Conservation (phyloP, 2,113 vertebrate genomes). For the Nothobranchius kuhntae region DNA sequence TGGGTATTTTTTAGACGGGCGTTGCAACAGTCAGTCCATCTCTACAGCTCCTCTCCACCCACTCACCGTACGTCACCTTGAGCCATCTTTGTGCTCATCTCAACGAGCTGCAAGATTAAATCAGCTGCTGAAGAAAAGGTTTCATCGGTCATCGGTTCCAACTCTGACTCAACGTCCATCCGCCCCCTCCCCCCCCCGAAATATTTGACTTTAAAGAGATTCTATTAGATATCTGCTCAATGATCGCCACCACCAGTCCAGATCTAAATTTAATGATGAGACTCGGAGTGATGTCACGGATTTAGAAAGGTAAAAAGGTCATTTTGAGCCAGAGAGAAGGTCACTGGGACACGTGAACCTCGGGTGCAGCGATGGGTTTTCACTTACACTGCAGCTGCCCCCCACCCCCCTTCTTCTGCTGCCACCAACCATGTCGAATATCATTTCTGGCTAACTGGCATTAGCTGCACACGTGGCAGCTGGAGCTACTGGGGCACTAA, state of each 20-base stretch:
- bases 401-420: not conserved
- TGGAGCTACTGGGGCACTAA: constrained; percentile 61
- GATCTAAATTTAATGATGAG: constrained; percentile 42
- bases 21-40: constrained; percentile 5
- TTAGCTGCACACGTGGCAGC: constrained; percentile 61
- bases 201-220: not conserved
- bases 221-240: too few species aligned
- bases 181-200: too few species aligned
- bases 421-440: constrained; percentile 40
- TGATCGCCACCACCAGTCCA: constrained; percentile 7
- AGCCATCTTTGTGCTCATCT: constrained; percentile 50
- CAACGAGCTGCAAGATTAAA: constrained; percentile 34
- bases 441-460: constrained; percentile 51
- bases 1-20: not conserved
- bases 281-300: constrained; percentile 53
- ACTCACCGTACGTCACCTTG: constrained; percentile 32
- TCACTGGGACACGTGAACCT: constrained; percentile 75
- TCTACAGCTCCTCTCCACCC: constrained; percentile 26
- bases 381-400: constrained; percentile 79
- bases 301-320: constrained; percentile 73
- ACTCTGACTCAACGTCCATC: too few species aligned
- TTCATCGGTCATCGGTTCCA: not conserved
- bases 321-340: constrained; percentile 68
- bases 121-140: not conserved
- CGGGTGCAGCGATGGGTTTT: constrained; percentile 69